phyloP scores from a whole-genome alignment of 2,797 vertebrate species.

The Dromococcyx pavoninus region DNA sequence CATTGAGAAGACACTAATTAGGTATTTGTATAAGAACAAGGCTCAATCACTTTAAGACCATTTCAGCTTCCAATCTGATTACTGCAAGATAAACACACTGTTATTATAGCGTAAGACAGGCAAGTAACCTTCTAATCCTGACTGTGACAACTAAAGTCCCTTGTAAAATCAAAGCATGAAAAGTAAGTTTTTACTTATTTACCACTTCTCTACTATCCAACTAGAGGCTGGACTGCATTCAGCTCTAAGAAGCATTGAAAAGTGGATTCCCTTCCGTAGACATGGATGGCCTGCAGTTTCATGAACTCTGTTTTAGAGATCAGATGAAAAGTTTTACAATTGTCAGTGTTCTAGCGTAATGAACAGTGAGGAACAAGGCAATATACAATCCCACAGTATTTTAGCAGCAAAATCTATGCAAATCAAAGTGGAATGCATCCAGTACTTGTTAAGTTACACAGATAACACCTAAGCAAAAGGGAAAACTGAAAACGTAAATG shows the following conservation, averaged over 20 bases:
- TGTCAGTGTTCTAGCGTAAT: background rate
- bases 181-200: background rate
- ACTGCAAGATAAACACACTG: background rate
- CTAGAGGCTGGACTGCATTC: background rate
- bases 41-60: background rate
- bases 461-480: background rate
- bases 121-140: background rate
- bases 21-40: background rate
- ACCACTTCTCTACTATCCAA: background rate
- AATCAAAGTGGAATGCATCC: background rate
- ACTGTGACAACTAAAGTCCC: background rate
- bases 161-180: background rate
- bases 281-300: background rate
- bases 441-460: background rate
- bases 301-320: background rate
- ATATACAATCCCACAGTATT: background rate
- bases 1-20: background rate
- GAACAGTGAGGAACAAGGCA: background rate
- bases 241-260: background rate
- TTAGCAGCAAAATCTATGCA: background rate
- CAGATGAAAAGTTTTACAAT: background rate
- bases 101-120: background rate
- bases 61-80: background rate
- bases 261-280: background rate
- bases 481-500: background rate